phyloP scores from a whole-genome alignment of 2,888 invertebrate genomes.

The Argyresthia albistria region DNA sequence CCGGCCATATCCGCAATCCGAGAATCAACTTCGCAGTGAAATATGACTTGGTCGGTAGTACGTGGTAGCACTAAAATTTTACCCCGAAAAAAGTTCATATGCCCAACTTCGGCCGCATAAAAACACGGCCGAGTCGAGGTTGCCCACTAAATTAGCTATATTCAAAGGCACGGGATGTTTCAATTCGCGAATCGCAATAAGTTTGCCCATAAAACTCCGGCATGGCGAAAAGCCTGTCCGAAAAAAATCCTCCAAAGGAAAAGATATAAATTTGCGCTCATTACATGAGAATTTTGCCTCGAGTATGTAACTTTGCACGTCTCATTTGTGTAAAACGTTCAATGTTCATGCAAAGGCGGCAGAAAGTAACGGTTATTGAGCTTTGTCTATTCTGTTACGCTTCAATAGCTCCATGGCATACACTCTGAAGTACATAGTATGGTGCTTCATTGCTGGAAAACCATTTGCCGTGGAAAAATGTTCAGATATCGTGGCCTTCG shows the following conservation, averaged over 20 bases:
- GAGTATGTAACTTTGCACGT: background rate
- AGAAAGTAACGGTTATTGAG: too few relatives aligned
- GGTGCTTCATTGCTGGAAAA: background rate
- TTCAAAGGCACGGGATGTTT: constrained; percentile 39
- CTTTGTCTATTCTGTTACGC: background rate
- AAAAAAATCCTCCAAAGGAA: constrained; percentile 13
- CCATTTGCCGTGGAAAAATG: background rate
- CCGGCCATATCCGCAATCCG: constrained; percentile 9
- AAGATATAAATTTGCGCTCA: constrained; percentile 21
- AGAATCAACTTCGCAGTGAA: background rate
- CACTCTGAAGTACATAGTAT: background rate
- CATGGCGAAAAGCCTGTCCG: constrained; percentile 18
- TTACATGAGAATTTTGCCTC: constrained; percentile 14
- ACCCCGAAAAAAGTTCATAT: constrained; percentile 19
- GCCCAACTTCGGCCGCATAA: constrained; percentile 25
- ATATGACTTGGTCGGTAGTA: background rate
- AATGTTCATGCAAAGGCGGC: background rate
- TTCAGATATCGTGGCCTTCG: background rate
- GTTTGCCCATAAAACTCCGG: constrained; percentile 20
- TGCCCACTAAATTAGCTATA: constrained; percentile 43
- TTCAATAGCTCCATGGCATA: background rate
- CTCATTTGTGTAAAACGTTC: background rate
- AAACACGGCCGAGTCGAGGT: constrained; percentile 16
- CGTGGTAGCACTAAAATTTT: constrained; percentile 15
- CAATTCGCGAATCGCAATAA: constrained; percentile 28